Evolutionary conservation across 2,797 vertebrate genomes (phyloP).

Genomic region (Cirrhinus mrigala): DNA sequence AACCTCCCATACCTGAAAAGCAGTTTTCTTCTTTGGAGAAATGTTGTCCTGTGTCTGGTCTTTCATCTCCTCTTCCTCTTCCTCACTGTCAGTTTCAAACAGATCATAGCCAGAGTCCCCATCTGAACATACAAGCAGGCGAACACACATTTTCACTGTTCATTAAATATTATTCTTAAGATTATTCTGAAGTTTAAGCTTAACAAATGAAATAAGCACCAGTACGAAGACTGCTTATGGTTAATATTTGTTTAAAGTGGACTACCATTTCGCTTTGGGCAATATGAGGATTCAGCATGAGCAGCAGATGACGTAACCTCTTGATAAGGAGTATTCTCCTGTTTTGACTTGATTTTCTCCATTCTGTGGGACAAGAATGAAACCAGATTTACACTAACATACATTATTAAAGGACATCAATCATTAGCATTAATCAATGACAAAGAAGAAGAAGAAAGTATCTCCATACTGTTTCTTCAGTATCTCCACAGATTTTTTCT

Average conservation of each 20-base stretch:
- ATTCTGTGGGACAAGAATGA: slow-evolving; percentile 68
- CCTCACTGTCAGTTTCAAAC: slow-evolving; percentile 80
- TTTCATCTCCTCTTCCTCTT: slow-evolving; percentile 75
- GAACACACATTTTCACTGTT: background rate
- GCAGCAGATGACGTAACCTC: slow-evolving; percentile 46
- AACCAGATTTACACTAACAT: background rate
- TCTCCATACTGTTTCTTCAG: slow-evolving; percentile 78
- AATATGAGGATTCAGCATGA: slow-evolving; percentile 62
- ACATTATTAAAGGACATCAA: background rate
- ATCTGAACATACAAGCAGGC: slow-evolving; percentile 14
- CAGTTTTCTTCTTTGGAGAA: slow-evolving; percentile 76
- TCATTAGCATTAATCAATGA: background rate
- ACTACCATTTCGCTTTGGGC: slow-evolving; percentile 48
- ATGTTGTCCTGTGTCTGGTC: slow-evolving; percentile 70
- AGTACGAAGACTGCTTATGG: background rate
- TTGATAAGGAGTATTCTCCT: slow-evolving; percentile 68
- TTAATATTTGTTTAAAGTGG: background rate
- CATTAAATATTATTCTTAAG: background rate
- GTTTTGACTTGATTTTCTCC: slow-evolving; percentile 82
- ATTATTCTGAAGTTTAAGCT: background rate
- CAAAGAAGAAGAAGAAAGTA: background rate
- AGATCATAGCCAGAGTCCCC: slow-evolving; percentile 76
- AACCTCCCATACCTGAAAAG: slow-evolving; percentile 75
- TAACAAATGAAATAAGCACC: background rate
- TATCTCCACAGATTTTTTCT: slow-evolving; percentile 77